Percentiles rank a stretch among this genome's conserved stretches.
Conservation (phyloP, 2,888 invertebrate genomes). For the Scelioninae gen. 2 region DNA sequence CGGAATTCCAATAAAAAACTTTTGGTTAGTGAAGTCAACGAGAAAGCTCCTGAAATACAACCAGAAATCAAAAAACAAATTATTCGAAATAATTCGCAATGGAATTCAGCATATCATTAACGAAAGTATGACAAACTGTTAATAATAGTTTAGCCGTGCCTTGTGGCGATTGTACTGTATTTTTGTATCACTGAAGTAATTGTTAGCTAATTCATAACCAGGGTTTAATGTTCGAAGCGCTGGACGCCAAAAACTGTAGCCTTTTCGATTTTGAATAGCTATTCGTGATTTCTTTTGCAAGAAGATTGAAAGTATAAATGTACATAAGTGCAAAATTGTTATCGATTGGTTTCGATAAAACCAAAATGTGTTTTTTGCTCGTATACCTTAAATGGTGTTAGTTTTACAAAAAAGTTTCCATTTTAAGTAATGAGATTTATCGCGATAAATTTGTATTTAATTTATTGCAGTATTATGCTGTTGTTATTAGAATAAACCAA, state of each 20-base stretch:
- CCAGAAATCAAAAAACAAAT: constrained; percentile 42
- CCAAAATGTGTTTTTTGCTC: too few species aligned
- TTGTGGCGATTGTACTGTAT: constrained; percentile 38
- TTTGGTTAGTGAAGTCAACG: neutral
- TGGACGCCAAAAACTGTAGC: constrained; percentile 32
- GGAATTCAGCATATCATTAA: constrained; percentile 54
- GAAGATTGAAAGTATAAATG: constrained; percentile 43
- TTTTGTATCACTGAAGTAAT: constrained; percentile 28
- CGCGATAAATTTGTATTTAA: too few species aligned
- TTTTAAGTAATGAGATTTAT: too few species aligned
- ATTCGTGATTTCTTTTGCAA: constrained; percentile 15
- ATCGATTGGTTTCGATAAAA: neutral
- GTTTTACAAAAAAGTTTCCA: too few species aligned
- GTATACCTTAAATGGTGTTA: too few species aligned
- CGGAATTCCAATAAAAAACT: constrained; percentile 27
- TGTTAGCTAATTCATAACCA: neutral
- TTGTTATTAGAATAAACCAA: too few species aligned
- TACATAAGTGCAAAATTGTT: neutral
- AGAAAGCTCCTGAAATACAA: constrained; percentile 29
- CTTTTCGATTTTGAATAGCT: neutral
- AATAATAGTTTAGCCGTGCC: constrained; percentile 22
- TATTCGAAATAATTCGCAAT: constrained; percentile 37
- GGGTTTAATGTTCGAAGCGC: constrained; percentile 28
- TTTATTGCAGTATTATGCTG: too few species aligned
- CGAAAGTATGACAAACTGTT: constrained; percentile 10